A percentile compares a stretch with the other conserved stretches of the same genome.
Conservation (phyloP, 1,140 invertebrate species). For the Ooceraea biroi region DNA sequence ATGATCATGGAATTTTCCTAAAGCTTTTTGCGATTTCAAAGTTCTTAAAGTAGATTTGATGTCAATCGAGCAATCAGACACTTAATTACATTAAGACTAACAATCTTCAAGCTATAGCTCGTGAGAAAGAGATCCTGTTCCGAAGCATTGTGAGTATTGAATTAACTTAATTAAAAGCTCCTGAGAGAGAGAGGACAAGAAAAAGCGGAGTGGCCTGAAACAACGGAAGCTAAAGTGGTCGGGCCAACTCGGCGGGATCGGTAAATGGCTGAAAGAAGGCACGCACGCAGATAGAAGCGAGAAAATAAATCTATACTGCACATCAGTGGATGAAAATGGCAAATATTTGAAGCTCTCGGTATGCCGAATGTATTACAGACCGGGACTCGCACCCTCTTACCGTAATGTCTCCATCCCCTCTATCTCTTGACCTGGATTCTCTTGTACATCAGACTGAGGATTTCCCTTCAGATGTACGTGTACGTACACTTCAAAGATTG, state of each 20-base stretch:
- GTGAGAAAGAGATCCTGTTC: background rate
- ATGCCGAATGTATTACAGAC: background rate
- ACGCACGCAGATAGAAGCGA: background rate
- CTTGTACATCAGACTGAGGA: slow-evolving; percentile 29
- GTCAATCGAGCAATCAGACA: background rate
- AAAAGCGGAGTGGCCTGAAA: background rate
- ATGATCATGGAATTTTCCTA: background rate
- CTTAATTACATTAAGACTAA: slow-evolving; percentile 18
- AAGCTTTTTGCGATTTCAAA: background rate
- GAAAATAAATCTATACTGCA: slow-evolving; percentile 44
- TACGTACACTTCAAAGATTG: slow-evolving; percentile 40
- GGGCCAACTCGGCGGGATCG: background rate
- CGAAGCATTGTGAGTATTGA: background rate
- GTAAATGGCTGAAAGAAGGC: slow-evolving; percentile 22
- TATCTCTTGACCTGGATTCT: background rate
- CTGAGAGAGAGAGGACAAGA: background rate
- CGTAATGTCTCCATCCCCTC: slow-evolving; percentile 32
- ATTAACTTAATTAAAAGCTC: slow-evolving; percentile 41
- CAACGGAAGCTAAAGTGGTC: slow-evolving; percentile 33
- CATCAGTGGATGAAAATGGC: slow-evolving; percentile 45
- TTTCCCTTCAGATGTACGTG: slow-evolving; percentile 21
- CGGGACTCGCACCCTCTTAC: background rate
- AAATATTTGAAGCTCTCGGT: slow-evolving; percentile 56
- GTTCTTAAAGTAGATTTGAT: background rate
- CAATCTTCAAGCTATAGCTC: background rate